A percentile compares a stretch with the other conserved stretches of the same genome.
phyloP scores from a whole-genome alignment of 2,888 invertebrate species.

The Dasypogon diadema region DNA sequence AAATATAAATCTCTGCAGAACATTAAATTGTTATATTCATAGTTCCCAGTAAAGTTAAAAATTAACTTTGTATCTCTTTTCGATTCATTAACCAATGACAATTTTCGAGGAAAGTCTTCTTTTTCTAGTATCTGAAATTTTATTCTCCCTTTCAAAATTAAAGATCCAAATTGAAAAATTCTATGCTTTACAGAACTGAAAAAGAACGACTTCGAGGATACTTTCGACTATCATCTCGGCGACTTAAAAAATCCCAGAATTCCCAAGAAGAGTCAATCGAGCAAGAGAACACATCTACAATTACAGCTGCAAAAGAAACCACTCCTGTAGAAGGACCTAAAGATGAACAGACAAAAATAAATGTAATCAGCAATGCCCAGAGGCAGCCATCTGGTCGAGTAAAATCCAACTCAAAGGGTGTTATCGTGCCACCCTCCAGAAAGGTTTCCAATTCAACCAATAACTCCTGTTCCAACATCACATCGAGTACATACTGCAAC shows the following conservation, averaged over 20 bases:
- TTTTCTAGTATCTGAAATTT: too few relatives aligned
- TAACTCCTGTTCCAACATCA: slow-evolving; percentile 66
- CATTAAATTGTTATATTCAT: too few relatives aligned
- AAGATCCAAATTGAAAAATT: too few relatives aligned
- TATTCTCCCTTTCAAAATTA: too few relatives aligned
- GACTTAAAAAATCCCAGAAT: slow-evolving; percentile 66
- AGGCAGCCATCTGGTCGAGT: background rate
- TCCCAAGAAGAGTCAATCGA: slow-evolving; percentile 66
- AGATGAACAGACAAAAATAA: slow-evolving; percentile 40
- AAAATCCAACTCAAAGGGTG: background rate
- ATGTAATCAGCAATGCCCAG: slow-evolving; percentile 36
- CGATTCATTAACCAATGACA: too few relatives aligned
- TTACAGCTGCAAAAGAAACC: slow-evolving; percentile 16
- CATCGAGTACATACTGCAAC: slow-evolving; percentile 65
- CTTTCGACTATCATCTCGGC: slow-evolving; percentile 71
- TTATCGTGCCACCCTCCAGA: background rate
- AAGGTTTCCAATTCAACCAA: slow-evolving; percentile 60
- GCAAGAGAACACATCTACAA: slow-evolving; percentile 60
- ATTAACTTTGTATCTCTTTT: too few relatives aligned
- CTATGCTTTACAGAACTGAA: slow-evolving; percentile 69
- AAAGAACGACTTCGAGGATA: slow-evolving; percentile 73
- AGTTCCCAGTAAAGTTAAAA: too few relatives aligned
- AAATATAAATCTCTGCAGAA: too few relatives aligned
- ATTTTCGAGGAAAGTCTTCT: too few relatives aligned
- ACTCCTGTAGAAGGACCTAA: background rate